Base-by-base conservation (phyloP, 2,113 vertebrate species). In the Corydoras sp. region DNA sequence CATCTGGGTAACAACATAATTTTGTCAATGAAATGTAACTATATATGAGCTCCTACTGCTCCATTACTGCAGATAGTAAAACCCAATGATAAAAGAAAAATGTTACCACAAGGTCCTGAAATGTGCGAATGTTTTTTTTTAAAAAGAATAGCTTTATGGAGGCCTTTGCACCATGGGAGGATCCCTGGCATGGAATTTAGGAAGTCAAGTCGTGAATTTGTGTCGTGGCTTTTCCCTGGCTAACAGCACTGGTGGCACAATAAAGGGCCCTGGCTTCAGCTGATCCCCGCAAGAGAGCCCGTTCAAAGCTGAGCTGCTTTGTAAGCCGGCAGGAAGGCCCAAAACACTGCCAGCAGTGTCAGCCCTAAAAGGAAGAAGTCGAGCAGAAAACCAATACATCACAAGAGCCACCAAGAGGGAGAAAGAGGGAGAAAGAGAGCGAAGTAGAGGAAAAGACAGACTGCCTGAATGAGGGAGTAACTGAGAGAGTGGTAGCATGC, bases 311-410 rank as follows among this genome's bases (percentile, higher is more conserved):
- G 70, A 77, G 71, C 68, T 77, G 73, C 76, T 81, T 81, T 81
- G 80, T 81, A 72, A 68, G 71, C 62, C 54, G 69, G 72, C 71
- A 78, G 76, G 77, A 76, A 81, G 60, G 71, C 76, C 62, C n/a
- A 78, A 77, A 43, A 63, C 78, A 78, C 78, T 80, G 80, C 80
- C 80, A 82, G 76, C 76, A 80, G 80, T 80, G 80, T 80, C 71
- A n/a, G 70, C 65, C 9, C 80, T 81, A 74, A 76, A 80, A 74
- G 71, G 76, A 58, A 75, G 76, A 79, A 80, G 77, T 77, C 68
- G 74, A 80, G 78, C 78, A 82, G 79, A 82, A 82, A 82, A 77
- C 78, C 79, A 82, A 80, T 80, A 80, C 72, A 79, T 82, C 79
- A 78, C 77, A 68, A 60, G 72, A 75, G 76, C 68, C 63, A 73